Base-by-base conservation (phyloP, 2,113 vertebrate species). In the Setophaga kirtlandii region DNA sequence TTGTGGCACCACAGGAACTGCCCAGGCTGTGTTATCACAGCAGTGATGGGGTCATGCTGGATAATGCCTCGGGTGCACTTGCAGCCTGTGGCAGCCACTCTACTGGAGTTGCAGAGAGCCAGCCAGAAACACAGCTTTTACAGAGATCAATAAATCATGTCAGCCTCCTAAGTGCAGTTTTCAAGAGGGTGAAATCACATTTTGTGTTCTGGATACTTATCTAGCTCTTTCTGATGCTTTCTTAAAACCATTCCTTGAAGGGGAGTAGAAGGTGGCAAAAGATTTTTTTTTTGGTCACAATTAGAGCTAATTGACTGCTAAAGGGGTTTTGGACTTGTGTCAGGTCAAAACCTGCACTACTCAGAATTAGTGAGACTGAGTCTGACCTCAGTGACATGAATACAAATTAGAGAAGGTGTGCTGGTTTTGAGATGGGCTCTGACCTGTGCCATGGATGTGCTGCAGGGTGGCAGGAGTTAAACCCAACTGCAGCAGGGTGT, bases 261-360 rank as follows among this genome's bases (percentile, higher is more conserved):
- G 37, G 44, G 35, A 78, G 14, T 71, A 85, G 58, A 86, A 81
- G 31, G 55, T 47, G 59, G 75, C 49, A 88, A 83, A 89, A 74
- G 23, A 63, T 78, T 83, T 92, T 25, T 91, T 95, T 90, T 23
- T 39, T 39, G 37, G 27, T 24, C 37, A n/a, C 60, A 68, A 78
- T 96, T 92, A 75, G 68, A 81, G 78, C 41, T 90, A 89, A 93
- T 86, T 80, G 52, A 60, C 49, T 64, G 31, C 68, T 88, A 46
- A 79, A 63, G 15, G 39, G 44, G 11, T 46, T 93, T 92, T 94
- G 79, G 76, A 53, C 60, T 78, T 68, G 28, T 81, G 47, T 92
- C 60, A 74, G 79, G 76, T 87, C 63, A 83, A 81, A 80, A 83
- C 28, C 53, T 75, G n/a, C n/a, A 46, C 47, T 76, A 47, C 15